Conservation (phyloP, 2,797 vertebrate species). For the Paratrypauchen microcephalus region DNA sequence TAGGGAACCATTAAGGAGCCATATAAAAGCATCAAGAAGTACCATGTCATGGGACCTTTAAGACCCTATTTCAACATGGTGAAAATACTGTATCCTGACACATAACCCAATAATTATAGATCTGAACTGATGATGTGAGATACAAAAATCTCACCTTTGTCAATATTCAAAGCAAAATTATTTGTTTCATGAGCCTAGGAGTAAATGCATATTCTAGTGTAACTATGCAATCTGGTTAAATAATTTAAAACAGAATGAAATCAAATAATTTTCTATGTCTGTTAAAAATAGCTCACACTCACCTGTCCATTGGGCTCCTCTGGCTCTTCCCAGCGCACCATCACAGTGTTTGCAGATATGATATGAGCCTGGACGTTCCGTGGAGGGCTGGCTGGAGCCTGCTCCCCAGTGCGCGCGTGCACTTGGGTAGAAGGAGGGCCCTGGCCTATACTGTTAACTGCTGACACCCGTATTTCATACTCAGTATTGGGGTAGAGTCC, state of each 20-base stretch:
- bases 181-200: not conserved
- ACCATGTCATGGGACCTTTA: no score
- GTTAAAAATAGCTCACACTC: constrained; percentile 20
- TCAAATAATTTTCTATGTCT: no score
- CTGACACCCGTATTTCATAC: constrained; percentile 95
- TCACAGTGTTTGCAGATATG: constrained; percentile 91
- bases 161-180: no score
- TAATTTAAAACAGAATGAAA: not conserved
- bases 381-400: constrained; percentile 93
- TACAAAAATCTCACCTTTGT: no score
- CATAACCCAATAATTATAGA: no score
- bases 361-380: constrained; percentile 93
- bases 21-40: no score
- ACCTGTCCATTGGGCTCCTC: constrained; percentile 97
- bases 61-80: no score
- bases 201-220: not conserved
- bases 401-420: constrained; percentile 93
- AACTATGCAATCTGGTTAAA: not conserved
- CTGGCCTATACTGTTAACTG: constrained; percentile 96
- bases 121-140: no score
- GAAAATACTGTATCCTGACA: no score
- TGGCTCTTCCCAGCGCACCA: constrained; percentile 97
- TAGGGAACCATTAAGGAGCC: no score
- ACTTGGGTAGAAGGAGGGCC: constrained; percentile 90
- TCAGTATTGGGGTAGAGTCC: constrained; percentile 97